Percentiles rank a stretch among this genome's conserved stretches.
Conservation (phyloP, 2,797 vertebrate species). For the Rhinophrynus dorsalis region DNA sequence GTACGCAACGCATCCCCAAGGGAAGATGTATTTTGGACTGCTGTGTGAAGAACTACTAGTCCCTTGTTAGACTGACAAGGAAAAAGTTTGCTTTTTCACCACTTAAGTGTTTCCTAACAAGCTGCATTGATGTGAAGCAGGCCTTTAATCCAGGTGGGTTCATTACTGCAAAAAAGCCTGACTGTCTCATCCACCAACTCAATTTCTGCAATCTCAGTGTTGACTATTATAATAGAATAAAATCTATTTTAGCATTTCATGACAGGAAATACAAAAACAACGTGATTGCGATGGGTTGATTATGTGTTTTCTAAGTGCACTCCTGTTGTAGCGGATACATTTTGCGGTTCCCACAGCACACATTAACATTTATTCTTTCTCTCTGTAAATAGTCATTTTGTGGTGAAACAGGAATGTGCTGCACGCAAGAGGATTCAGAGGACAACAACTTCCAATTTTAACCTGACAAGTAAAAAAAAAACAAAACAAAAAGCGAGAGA, state of each 20-base stretch:
- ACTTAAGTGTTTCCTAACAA: too few relatives aligned
- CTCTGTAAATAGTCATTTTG: conserved; percentile 5
- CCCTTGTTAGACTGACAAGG: too few relatives aligned
- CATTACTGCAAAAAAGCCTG: too few relatives aligned
- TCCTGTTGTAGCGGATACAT: not conserved
- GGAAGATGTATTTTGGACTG: too few relatives aligned
- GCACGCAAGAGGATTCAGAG: not conserved
- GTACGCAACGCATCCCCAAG: too few relatives aligned
- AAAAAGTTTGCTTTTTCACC: too few relatives aligned
- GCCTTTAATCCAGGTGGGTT: too few relatives aligned
- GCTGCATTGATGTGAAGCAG: too few relatives aligned
- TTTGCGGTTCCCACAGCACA: conserved; percentile 8
- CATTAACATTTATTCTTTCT: conserved; percentile 11
- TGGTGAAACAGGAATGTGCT: not conserved
- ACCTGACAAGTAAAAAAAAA: not conserved
- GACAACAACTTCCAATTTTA: not conserved
- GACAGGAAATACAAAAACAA: conserved; percentile 9
- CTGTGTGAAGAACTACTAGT: too few relatives aligned
- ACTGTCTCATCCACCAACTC: too few relatives aligned
- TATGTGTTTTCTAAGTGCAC: not conserved
- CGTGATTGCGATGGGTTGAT: not conserved
- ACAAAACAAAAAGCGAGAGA: too few relatives aligned
- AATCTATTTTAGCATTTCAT: conserved; percentile 24
- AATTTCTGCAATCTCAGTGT: too few relatives aligned
- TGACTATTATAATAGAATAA: conserved; percentile 5